Base-by-base conservation (phyloP, 2,797 vertebrate species). In the Yasuhikotakia modesta region DNA sequence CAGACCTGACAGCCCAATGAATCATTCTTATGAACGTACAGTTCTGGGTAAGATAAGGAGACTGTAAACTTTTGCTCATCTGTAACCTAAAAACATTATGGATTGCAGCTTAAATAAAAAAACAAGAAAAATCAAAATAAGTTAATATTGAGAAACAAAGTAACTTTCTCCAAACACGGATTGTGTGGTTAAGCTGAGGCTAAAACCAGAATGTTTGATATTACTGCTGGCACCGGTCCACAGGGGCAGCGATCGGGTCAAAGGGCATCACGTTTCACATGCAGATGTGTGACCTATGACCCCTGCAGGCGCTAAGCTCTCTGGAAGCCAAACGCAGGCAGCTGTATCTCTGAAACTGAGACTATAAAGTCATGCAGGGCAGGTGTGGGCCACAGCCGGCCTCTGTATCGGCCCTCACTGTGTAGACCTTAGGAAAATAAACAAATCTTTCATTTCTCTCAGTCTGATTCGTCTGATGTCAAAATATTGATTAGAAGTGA, bases 281-380 rank as follows among this genome's bases (percentile, higher is more conserved):
- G 90, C 91, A 94, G 92, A 94, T 93, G 92, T 94, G 89, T 88
- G 89, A 90, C 90, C 87, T 84, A 87, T 90, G 88, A 91, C 91
- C 86, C 85, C 35, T 86, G 86, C n/a, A 55, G 16, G 19, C 85
- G 75, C 81, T n/a, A 30, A 46, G 83, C 68, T 76, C 72, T 73
- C 35, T 72, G 69, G 66, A 60, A 80, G 78, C 64, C 61, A 73
- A 85, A 14, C 22, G 73, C 64, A 61, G 65, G 58, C 67, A 70
- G 63, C 66, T 68, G 65, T 35, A 70, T 76, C 67, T 66, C 60
- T 45, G 61, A 58, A 61, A n/a, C 58, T 63, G 30, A 58, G 22
- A 13, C 12, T 35, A 17, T 19, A 48, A 16, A 50, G 17, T 50
- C 4, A 3, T 10, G 27, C 8, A 8, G 5, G 27, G 50, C 76